Evolutionary conservation across 2,113 vertebrate genomes (phyloP).

Genomic region (Rhinopithecus roxellana): DNA sequence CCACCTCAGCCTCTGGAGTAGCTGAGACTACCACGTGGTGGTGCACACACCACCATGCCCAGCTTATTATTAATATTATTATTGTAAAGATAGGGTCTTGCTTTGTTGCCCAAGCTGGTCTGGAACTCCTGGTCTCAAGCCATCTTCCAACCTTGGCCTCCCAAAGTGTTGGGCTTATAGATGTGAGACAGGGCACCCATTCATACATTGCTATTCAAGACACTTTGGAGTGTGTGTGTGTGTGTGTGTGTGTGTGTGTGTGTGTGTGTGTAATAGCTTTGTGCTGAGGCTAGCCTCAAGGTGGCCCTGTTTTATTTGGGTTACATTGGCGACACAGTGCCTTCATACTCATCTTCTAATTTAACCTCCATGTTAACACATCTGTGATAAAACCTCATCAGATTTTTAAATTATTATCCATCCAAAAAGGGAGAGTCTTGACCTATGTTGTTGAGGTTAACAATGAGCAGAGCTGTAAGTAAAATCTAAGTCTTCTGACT

Average conservation of each 20-base stretch:
- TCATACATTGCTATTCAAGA: background rate
- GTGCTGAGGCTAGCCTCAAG: background rate
- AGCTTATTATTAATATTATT: no score
- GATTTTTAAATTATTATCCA: background rate
- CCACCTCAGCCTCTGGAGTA: no score
- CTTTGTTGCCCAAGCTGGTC: no score
- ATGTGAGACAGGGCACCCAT: no score
- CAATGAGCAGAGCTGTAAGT: fast-evolving
- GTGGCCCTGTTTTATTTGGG: background rate
- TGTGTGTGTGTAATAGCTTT: background rate
- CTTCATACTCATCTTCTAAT: background rate
- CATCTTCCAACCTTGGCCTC: no score
- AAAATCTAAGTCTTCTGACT: background rate
- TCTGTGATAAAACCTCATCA: background rate
- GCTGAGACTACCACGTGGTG: no score
- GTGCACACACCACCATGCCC: no score
- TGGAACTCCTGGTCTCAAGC: no score
- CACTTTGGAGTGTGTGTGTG: background rate
- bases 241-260: background rate
- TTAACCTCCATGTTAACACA: background rate
- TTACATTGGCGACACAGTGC: background rate
- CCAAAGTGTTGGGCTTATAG: no score
- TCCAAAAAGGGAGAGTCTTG: background rate
- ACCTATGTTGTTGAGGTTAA: background rate
- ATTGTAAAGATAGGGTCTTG: no score